A percentile compares a stretch with the other conserved stretches of the same genome.
Evolutionary conservation across 2,113 vertebrate species (phyloP).

Genomic region (Trichechus manatus): DNA sequence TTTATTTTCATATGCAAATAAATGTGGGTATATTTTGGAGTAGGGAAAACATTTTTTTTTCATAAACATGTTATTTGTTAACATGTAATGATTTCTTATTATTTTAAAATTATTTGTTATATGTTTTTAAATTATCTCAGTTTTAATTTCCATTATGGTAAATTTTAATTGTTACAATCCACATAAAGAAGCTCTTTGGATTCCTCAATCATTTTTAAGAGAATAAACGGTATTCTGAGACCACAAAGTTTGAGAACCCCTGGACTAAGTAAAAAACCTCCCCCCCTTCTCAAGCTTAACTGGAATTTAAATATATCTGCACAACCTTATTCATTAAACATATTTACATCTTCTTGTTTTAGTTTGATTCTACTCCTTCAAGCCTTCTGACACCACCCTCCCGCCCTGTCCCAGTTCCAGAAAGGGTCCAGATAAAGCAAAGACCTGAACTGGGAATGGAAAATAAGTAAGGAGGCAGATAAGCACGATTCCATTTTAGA

Average conservation of each 20-base stretch:
- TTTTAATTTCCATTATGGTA: neutral
- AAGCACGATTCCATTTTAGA: neutral
- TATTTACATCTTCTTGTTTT: neutral
- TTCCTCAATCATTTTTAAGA: neutral
- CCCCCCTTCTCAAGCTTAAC: neutral
- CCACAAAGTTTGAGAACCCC: neutral
- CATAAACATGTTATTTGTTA: neutral
- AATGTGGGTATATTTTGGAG: constrained; percentile 4
- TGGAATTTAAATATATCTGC: neutral
- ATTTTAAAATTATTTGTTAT: constrained; percentile 23
- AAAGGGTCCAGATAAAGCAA: constrained; percentile 26
- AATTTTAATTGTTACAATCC: neutral
- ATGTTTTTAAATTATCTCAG: neutral
- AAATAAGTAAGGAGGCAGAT: neutral
- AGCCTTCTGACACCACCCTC: too few relatives aligned
- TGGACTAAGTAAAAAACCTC: neutral
- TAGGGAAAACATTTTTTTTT: neutral
- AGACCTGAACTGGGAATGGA: neutral
- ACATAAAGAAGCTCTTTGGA: neutral
- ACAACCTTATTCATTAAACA: neutral
- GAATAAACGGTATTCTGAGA: neutral
- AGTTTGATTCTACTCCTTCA: neutral
- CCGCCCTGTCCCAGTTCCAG: neutral
- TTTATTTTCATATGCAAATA: constrained; percentile 33
- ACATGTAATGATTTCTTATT: neutral